Conservation (phyloP, 2,888 invertebrate species). For the Oligia latruncula region DNA sequence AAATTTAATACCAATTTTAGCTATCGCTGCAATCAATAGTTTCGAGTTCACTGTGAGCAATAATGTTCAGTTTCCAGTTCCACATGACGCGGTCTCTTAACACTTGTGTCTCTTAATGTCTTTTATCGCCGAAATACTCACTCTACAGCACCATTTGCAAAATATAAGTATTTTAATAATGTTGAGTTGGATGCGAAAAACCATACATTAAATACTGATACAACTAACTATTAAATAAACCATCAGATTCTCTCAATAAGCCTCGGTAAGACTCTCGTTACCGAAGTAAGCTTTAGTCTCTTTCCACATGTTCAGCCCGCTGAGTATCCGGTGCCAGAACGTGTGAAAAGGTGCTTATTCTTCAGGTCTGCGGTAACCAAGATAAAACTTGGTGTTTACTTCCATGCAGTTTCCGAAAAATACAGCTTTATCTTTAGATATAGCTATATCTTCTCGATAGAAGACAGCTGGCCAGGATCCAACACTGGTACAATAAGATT, state of each 20-base stretch:
- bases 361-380: neutral
- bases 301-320: neutral
- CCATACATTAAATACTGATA: neutral
- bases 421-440: neutral
- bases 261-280: neutral
- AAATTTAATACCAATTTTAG: slow-evolving; percentile 60
- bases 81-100: slow-evolving; percentile 42
- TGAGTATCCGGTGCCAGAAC: neutral
- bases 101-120: slow-evolving; percentile 1
- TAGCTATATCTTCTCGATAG: neutral
- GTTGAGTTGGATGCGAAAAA: neutral
- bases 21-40: slow-evolving; percentile 68
- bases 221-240: neutral
- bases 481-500: neutral
- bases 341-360: neutral
- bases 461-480: slow-evolving; percentile 22
- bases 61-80: slow-evolving; percentile 22
- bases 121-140: neutral
- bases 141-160: neutral
- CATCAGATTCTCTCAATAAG: neutral
- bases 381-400: slow-evolving; percentile 23
- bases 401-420: slow-evolving; percentile 2
- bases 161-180: slow-evolving; percentile 9
- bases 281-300: no score
- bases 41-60: slow-evolving; percentile 60